Evolutionary conservation across 2,113 vertebrate species (phyloP).

Genomic region (Gila orcuttii): DNA sequence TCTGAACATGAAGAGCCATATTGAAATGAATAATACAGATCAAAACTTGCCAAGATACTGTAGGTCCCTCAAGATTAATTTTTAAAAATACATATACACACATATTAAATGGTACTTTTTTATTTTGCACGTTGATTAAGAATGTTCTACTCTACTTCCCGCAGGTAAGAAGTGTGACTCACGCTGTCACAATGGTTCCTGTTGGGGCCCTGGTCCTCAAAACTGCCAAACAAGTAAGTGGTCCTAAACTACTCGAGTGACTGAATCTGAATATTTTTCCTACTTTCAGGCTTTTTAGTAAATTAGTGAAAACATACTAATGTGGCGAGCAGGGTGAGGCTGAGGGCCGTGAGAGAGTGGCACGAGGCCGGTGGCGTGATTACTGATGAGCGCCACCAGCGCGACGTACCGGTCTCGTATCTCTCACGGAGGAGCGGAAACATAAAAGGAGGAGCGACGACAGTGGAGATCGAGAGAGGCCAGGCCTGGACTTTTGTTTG

Average conservation of each 20-base stretch:
- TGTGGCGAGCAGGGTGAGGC: neutral
- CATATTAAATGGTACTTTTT: neutral
- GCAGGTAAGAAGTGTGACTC: slow-evolving; percentile 86
- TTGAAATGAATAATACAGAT: slow-evolving; percentile 66
- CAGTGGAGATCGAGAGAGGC: too few species aligned
- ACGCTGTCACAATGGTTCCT: slow-evolving; percentile 84
- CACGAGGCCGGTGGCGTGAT: too few species aligned
- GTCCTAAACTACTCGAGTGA: neutral
- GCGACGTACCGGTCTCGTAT: too few species aligned
- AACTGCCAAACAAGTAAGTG: slow-evolving; percentile 93
- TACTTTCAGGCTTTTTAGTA: neutral
- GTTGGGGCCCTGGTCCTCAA: slow-evolving; percentile 85
- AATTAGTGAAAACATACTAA: neutral
- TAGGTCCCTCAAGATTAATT: slow-evolving; percentile 64
- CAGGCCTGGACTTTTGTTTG: too few species aligned
- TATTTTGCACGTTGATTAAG: neutral
- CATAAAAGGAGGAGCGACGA: too few species aligned
- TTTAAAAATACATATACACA: neutral
- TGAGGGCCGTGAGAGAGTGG: too few species aligned
- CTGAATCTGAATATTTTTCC: neutral
- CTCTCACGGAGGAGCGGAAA: neutral
- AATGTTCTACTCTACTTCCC: slow-evolving; percentile 33
- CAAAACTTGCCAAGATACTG: slow-evolving; percentile 66
- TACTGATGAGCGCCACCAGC: too few species aligned
- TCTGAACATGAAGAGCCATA: slow-evolving; percentile 66